Conservation (phyloP, 2,888 invertebrate genomes). For the Melolontha melolontha region DNA sequence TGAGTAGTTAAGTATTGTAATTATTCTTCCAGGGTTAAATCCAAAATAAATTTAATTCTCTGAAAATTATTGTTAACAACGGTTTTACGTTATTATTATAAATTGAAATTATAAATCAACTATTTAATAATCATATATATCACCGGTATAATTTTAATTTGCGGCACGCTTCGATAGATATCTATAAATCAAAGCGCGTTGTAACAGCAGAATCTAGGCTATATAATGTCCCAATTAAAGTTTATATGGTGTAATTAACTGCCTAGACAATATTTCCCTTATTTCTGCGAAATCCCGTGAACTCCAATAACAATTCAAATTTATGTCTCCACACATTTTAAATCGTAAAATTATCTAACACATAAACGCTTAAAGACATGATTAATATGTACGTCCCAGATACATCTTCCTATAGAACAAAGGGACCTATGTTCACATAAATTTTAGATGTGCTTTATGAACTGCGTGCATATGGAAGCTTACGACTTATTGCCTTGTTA, state of each 20-base stretch:
- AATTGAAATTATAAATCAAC: too few relatives aligned
- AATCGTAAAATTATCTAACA: constrained; percentile 3
- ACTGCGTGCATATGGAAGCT: too few relatives aligned
- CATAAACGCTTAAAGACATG: too few relatives aligned
- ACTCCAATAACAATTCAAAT: constrained; percentile 17
- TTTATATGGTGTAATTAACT: constrained; percentile 29
- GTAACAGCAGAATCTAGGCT: constrained; percentile 8
- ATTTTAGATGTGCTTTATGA: neutral
- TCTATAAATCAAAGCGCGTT: neutral
- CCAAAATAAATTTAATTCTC: too few relatives aligned
- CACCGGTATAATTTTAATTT: neutral
- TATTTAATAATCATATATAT: too few relatives aligned
- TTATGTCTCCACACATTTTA: constrained; percentile 4
- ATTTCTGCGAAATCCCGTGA: constrained; percentile 10
- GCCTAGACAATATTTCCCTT: constrained; percentile 26
- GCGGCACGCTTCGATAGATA: neutral
- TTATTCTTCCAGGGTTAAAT: too few relatives aligned
- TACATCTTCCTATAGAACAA: constrained; percentile 6
- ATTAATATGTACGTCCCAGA: neutral
- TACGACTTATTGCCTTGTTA: too few relatives aligned
- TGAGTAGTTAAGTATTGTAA: too few relatives aligned
- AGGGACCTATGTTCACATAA: constrained; percentile 4
- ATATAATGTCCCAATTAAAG: constrained; percentile 36
- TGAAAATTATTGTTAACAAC: too few relatives aligned
- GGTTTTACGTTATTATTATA: too few relatives aligned